Base-by-base conservation (phyloP, 1,140 invertebrate species). In the Trichonephila clavipes region DNA sequence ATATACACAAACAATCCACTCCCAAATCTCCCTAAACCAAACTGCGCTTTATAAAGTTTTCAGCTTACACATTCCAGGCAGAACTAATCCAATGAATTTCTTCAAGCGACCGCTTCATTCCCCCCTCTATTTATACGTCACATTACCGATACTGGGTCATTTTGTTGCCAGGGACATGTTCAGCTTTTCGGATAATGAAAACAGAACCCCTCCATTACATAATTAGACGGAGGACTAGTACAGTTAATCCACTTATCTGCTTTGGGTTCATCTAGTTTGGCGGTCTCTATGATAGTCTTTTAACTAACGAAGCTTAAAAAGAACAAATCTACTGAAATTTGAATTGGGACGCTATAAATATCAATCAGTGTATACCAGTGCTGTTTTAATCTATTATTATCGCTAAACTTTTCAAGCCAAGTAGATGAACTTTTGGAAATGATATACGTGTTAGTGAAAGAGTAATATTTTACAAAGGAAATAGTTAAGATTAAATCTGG, bases 61-160 rank as follows among this genome's bases (percentile, higher is more conserved):
- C 21, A 66, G 64, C 64, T 19, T 51, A 6, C 64, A 7, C n/a
- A 12, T 10, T 24, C 64, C 8, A 69, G 21, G n/a, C n/a, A 69
- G n/a, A 69, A 24, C 64, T 28, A 69, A 51, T 69, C 21, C n/a
- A 69, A 24, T 69, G 64, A n/a, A 24, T 69, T 69, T 24, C 24
- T 69, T 28, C 24, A 24, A 69, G 64, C 64, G 10, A 21, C n/a
- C 7, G n/a, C 64, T 24, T 28, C 64, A 24, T 12, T 69, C 21
- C 21, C 34, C 24, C n/a, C 24, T 69, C 64, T 69, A 69, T 69
- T 69, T 69, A 69, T 69, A 69, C 64, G 64, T 69, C 64, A 69
- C 64, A 69, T 69, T 69, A 28, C 64, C 3, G n/a, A 21, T 24
- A 69, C 21, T 69, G 21, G 64, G 64, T 69, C 64, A 69, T 69